These are phyloP conservation scores for Sceliomorpha sp. DNA, from an alignment of 2,888 invertebrate species.

Conservation along the genomic window DNA sequence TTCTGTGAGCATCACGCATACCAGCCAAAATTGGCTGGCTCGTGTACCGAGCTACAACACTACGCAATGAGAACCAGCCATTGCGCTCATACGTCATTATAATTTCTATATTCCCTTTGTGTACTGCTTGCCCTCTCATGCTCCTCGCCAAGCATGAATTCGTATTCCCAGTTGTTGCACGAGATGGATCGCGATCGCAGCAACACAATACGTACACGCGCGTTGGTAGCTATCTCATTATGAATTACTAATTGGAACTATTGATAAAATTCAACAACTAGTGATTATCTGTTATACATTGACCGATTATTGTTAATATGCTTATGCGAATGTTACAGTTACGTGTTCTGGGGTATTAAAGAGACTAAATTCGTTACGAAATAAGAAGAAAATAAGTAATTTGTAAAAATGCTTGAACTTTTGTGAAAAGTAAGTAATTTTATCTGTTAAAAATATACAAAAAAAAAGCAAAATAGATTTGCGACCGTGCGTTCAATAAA, in stretches of 20 bases:
- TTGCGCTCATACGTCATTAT: conserved; percentile 57
- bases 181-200: conserved; percentile 48
- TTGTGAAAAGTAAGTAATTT: no score
- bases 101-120: conserved; percentile 56
- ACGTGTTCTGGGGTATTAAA: no score
- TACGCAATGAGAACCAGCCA: conserved; percentile 53
- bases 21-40: conserved; percentile 53
- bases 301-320: conserved; percentile 7
- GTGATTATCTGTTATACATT: conserved; percentile 36
- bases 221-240: conserved; percentile 31
- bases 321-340: no score
- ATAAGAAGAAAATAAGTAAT: no score
- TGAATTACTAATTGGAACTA: conserved; percentile 49
- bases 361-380: no score
- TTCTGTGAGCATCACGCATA: conserved; percentile 47
- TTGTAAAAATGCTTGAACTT: no score
- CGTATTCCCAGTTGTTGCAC: conserved; percentile 40
- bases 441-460: no score
- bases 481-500: no score
- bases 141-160: conserved; percentile 35
- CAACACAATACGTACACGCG: conserved; percentile 35
- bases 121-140: conserved; percentile 39
- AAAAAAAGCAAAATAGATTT: no score
- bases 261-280: conserved; percentile 45
- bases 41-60: conserved; percentile 41